A percentile compares a stretch with the other conserved stretches of the same genome.
Evolutionary conservation across 2,888 invertebrate species (phyloP).

Genomic region (Rhimphoctona megacephalus): DNA sequence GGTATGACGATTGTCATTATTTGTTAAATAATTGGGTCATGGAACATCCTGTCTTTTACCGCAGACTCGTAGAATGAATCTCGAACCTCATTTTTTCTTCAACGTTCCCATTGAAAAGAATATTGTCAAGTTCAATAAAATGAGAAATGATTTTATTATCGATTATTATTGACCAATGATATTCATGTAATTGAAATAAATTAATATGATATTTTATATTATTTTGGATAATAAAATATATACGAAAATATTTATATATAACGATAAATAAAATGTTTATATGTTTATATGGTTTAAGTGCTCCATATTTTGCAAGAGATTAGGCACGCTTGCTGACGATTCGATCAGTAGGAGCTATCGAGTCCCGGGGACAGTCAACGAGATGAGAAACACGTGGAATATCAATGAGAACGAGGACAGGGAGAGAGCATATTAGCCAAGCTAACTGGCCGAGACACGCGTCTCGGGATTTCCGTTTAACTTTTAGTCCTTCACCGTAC

Average conservation of each 20-base stretch:
- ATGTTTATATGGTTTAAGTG: conserved; percentile 20
- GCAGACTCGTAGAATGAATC: conserved; percentile 5
- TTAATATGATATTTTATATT: too few species aligned
- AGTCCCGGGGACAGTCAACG: conserved; percentile 21
- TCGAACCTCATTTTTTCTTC: not conserved
- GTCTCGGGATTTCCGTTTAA: conserved; percentile 67
- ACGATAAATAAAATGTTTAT: not conserved
- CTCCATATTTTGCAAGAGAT: conserved; percentile 69
- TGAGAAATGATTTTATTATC: not conserved
- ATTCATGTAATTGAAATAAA: too few species aligned
- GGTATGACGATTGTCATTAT: conserved; percentile 56
- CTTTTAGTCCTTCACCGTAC: conserved; percentile 5
- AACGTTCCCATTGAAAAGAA: not conserved
- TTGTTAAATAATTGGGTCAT: conserved; percentile 65
- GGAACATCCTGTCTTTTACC: conserved; percentile 58
- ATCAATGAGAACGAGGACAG: conserved; percentile 74
- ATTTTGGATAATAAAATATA: not conserved
- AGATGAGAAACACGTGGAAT: conserved; percentile 68
- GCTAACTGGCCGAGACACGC: conserved; percentile 75
- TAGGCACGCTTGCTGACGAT: conserved; percentile 72
- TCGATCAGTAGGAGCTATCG: conserved; percentile 71
- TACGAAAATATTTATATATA: not conserved
- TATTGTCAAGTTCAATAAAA: not conserved
- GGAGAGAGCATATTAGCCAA: conserved; percentile 73
- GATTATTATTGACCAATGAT: too few species aligned